Percentiles rank a stretch among this genome's conserved stretches.
Evolutionary conservation across 2,888 invertebrate genomes (phyloP).

Genomic region (Pseudococcus longispinus): DNA sequence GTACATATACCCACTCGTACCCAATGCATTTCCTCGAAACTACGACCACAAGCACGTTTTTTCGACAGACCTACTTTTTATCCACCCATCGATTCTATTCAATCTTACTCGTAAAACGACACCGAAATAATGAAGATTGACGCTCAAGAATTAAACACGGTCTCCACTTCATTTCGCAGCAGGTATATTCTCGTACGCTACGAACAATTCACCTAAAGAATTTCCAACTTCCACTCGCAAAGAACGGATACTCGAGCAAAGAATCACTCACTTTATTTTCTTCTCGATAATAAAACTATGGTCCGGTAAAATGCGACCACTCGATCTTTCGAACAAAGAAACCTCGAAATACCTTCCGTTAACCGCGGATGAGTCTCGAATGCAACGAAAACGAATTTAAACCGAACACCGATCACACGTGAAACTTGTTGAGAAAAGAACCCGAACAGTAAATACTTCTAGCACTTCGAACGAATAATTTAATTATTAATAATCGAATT

Average conservation of each 20-base stretch:
- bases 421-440: constrained; percentile 2
- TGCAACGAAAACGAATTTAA: background rate
- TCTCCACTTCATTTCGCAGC: background rate
- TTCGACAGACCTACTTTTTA: background rate
- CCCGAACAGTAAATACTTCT: background rate
- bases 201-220: background rate
- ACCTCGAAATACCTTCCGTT: background rate
- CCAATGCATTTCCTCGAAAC: background rate
- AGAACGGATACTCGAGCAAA: background rate
- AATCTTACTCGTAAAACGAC: background rate
- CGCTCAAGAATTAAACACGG: background rate
- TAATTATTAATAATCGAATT: background rate
- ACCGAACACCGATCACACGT: background rate
- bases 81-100: background rate
- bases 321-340: constrained; percentile 4
- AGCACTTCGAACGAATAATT: background rate
- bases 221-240: background rate
- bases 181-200: background rate
- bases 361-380: background rate
- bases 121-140: background rate
- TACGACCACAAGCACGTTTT: background rate
- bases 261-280: background rate
- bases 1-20: no score
- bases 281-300: background rate
- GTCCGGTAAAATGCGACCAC: background rate